Percentiles rank a stretch among this genome's conserved stretches.
Conservation (phyloP, 2,113 vertebrate genomes). For the Beaufortia kweichowensis region DNA sequence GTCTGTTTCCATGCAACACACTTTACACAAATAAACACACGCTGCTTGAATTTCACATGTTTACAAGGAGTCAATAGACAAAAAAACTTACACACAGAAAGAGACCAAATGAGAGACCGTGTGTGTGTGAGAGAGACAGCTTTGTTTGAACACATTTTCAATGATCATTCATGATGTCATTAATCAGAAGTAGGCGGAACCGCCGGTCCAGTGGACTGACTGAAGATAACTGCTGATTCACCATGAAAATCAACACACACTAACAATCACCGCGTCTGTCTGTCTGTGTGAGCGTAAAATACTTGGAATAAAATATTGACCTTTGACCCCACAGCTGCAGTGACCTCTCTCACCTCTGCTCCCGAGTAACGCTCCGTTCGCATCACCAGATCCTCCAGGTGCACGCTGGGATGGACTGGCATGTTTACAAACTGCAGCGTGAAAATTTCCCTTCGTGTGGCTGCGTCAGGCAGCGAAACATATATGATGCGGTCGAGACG, state of each 20-base stretch:
- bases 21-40: conserved; percentile 64
- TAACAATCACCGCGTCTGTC: background rate
- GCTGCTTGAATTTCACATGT: conserved; percentile 39
- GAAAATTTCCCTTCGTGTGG: conserved; percentile 86
- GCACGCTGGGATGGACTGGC: conserved; percentile 79
- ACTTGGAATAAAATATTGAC: background rate
- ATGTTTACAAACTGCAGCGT: conserved; percentile 82
- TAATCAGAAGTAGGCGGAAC: too few species aligned
- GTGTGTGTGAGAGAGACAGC: too few species aligned
- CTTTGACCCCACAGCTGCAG: background rate
- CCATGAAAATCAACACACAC: too few species aligned
- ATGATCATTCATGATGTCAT: too few species aligned
- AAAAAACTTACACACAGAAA: background rate
- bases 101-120: too few species aligned
- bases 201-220: too few species aligned
- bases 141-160: too few species aligned
- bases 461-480: conserved; percentile 87
- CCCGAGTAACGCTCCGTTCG: conserved; percentile 87
- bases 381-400: conserved; percentile 77
- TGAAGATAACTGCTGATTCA: too few species aligned
- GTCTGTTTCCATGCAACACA: conserved; percentile 65
- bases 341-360: conserved; percentile 86
- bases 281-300: conserved; percentile 6
- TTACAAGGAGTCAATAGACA: conserved; percentile 31
- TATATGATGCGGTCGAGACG: conserved; percentile 93